Evolutionary conservation across 2,113 vertebrate genomes (phyloP).

Genomic region (Oreochromis niloticus): DNA sequence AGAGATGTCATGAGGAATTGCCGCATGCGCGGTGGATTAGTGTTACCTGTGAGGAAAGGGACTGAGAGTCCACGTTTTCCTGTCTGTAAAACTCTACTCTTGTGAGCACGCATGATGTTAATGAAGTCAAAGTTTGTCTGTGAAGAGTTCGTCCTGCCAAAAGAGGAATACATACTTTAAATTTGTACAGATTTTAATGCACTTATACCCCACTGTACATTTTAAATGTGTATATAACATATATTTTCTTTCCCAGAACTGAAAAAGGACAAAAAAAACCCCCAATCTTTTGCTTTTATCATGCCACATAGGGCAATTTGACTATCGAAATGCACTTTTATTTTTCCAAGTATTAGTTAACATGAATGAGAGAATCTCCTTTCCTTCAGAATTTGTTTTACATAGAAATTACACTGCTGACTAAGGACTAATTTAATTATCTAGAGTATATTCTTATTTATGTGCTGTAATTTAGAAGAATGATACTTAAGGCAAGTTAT

Average conservation of each 20-base stretch:
- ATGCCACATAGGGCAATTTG: conserved; percentile 44
- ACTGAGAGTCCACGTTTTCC: conserved; percentile 11
- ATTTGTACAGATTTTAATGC: conserved; percentile 57
- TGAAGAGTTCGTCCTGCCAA: conserved; percentile 71
- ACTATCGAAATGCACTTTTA: conserved; percentile 67
- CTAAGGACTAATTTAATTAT: conserved; percentile 63
- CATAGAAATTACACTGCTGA: conserved; percentile 49
- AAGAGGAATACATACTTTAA: conserved; percentile 55
- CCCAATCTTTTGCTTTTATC: neutral
- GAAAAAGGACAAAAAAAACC: rapidly evolving
- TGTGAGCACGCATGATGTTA: neutral
- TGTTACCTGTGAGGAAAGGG: conserved; percentile 19
- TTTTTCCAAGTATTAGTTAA: conserved; percentile 58
- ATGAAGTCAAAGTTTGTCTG: conserved; percentile 54
- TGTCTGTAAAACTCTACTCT: neutral
- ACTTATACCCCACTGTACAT: conserved; percentile 61
- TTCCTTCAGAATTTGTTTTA: conserved; percentile 18
- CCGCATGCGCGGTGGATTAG: neutral
- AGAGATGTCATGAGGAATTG: conserved; percentile 26
- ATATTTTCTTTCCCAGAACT: conserved; percentile 57
- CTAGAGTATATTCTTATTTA: conserved; percentile 69
- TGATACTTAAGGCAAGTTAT: conserved; percentile 67
- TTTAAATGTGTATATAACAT: conserved; percentile 62
- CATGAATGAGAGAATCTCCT: conserved; percentile 33
- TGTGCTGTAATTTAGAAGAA: conserved; percentile 69